phyloP scores from a whole-genome alignment of 2,113 vertebrate genomes.

The Psettodes erumei region DNA sequence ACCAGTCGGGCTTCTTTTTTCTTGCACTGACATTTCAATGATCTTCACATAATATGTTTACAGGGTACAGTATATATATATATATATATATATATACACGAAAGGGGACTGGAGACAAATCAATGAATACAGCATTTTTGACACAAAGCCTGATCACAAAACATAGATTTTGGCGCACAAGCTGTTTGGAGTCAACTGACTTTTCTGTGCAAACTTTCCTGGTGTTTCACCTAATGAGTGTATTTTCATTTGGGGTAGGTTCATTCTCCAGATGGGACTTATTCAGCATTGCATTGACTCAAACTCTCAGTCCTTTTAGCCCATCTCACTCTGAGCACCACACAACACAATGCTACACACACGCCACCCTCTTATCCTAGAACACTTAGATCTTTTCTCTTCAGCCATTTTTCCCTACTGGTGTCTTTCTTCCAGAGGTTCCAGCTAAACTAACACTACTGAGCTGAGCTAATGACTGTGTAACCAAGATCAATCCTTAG shows the following conservation, averaged over 20 bases:
- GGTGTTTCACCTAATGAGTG: neutral
- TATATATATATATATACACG: too few species aligned
- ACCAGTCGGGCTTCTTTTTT: neutral
- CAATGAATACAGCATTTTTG: constrained; percentile 8
- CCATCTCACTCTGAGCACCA: neutral
- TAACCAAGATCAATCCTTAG: constrained; percentile 69
- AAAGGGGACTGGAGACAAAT: too few species aligned
- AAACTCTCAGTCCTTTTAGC: neutral
- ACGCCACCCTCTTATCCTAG: constrained; percentile 22
- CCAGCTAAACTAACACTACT: constrained; percentile 61
- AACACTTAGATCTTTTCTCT: constrained; percentile 52
- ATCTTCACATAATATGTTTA: neutral
- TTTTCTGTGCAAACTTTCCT: neutral
- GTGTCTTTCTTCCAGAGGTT: constrained; percentile 52
- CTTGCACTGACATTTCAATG: neutral
- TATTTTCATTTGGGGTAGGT: neutral
- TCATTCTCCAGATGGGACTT: neutral
- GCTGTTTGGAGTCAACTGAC: neutral
- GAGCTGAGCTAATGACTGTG: constrained; percentile 73
- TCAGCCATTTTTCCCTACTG: constrained; percentile 36
- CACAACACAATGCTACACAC: neutral
- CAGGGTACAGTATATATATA: too few species aligned
- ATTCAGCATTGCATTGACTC: neutral
- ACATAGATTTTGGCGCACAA: neutral
- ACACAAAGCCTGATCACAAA: neutral